Conservation (phyloP, 2,797 vertebrate genomes). For the Salarias fasciatus region DNA sequence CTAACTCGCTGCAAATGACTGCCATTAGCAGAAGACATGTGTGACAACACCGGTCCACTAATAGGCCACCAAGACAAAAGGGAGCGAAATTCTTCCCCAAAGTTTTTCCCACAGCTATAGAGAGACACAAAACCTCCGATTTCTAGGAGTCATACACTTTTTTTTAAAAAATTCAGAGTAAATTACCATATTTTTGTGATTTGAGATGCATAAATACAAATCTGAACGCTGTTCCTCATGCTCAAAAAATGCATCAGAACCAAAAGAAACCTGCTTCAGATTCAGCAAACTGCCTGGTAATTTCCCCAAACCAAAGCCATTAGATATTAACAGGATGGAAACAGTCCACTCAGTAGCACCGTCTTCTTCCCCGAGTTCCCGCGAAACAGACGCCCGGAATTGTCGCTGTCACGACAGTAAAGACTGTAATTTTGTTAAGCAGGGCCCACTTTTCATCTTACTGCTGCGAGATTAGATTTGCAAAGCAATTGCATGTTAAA, state of each 20-base stretch:
- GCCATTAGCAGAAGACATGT: constrained; percentile 73
- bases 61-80: constrained; percentile 1
- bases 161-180: neutral
- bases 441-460: constrained; percentile 60
- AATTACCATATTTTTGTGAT: constrained; percentile 1
- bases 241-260: neutral
- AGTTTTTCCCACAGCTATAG: neutral
- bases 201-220: constrained; percentile 14
- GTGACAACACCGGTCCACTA: constrained; percentile 30
- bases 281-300: constrained; percentile 10
- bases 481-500: constrained; percentile 58
- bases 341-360: constrained; percentile 10
- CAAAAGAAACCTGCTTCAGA: constrained; percentile 5
- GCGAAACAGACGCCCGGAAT: constrained; percentile 40
- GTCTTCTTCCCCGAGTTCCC: constrained; percentile 10
- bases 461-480: constrained; percentile 56
- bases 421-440: constrained; percentile 42
- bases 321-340: constrained; percentile 7
- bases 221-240: constrained; percentile 12
- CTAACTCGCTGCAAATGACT: constrained; percentile 86
- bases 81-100: constrained; percentile 3
- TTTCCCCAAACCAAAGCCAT: constrained; percentile 9
- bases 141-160: constrained; percentile 12
- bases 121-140: neutral
- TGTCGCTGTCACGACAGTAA: constrained; percentile 45